Percentiles rank a stretch among this genome's conserved stretches.
These are phyloP conservation scores for Chrysolina americana DNA, from an alignment of 2,888 invertebrate species.

Conservation along the genomic window DNA sequence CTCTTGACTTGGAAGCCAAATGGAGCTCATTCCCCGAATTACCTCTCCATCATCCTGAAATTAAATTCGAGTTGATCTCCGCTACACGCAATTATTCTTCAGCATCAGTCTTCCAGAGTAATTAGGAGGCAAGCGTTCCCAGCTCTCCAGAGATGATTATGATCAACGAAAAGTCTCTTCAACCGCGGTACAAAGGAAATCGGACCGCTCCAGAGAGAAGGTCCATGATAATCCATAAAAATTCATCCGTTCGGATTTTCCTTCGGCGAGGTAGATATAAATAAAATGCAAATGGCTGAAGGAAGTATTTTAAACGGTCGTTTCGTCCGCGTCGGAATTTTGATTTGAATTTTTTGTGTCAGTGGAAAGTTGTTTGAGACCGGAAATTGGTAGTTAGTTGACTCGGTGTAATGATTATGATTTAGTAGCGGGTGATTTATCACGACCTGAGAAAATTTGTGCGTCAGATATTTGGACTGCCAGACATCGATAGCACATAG, in stretches of 20 bases:
- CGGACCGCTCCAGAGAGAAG: background rate
- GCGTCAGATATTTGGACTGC: background rate
- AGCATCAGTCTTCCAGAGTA: background rate
- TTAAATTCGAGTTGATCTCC: background rate
- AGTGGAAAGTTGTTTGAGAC: slow-evolving; percentile 1
- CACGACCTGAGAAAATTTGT: background rate
- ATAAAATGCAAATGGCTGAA: slow-evolving; percentile 18
- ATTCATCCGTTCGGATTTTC: slow-evolving; percentile 13
- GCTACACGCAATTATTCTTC: background rate
- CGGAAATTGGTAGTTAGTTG: slow-evolving; percentile 8
- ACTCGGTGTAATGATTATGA: background rate
- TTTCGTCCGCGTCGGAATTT: slow-evolving; percentile 16
- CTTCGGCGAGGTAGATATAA: slow-evolving; percentile 10
- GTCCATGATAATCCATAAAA: slow-evolving; percentile 11
- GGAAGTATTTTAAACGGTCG: slow-evolving; percentile 18
- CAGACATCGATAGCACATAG: no score
- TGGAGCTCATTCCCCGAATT: background rate
- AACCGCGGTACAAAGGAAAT: slow-evolving; percentile 3
- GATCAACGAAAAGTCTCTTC: background rate
- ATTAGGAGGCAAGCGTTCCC: background rate
- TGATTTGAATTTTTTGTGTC: slow-evolving; percentile 14
- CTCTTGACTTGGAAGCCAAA: background rate
- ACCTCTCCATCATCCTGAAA: background rate
- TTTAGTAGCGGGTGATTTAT: background rate
- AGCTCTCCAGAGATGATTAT: slow-evolving; percentile 6